phyloP scores from a whole-genome alignment of 2,113 vertebrate species.

The Holacanthus passer region DNA sequence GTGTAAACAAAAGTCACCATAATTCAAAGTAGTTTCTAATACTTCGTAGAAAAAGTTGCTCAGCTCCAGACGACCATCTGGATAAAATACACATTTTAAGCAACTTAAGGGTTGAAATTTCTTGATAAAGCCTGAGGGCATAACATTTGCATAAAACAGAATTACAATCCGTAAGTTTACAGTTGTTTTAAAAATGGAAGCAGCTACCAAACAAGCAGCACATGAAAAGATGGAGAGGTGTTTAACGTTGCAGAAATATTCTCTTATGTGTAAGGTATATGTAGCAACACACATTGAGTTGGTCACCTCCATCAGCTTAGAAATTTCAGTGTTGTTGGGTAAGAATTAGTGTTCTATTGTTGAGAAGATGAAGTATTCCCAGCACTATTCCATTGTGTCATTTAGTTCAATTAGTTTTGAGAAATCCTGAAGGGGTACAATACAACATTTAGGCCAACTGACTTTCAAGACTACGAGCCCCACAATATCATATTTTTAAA shows the following conservation, averaged over 20 bases:
- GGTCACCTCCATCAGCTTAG: neutral
- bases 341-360: neutral
- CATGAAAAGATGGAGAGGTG: neutral
- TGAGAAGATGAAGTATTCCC: too few relatives aligned
- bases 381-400: neutral
- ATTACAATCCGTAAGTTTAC: neutral
- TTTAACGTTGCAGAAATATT: neutral
- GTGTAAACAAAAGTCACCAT: neutral
- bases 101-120: neutral
- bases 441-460: conserved; percentile 5
- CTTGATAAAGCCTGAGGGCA: neutral
- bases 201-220: neutral
- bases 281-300: neutral
- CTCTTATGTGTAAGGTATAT: too few relatives aligned
- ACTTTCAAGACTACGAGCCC: neutral
- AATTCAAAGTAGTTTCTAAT: neutral
- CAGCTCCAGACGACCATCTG: conserved; percentile 8
- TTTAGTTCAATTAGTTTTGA: conserved; percentile 5
- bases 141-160: neutral
- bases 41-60: neutral
- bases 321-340: neutral
- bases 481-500: neutral
- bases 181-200: neutral
- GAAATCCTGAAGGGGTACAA: neutral
- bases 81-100: conserved; percentile 1